These are phyloP conservation scores for Aphaenogaster floridana DNA, from an alignment of 1,140 invertebrate species.

Conservation along the genomic window DNA sequence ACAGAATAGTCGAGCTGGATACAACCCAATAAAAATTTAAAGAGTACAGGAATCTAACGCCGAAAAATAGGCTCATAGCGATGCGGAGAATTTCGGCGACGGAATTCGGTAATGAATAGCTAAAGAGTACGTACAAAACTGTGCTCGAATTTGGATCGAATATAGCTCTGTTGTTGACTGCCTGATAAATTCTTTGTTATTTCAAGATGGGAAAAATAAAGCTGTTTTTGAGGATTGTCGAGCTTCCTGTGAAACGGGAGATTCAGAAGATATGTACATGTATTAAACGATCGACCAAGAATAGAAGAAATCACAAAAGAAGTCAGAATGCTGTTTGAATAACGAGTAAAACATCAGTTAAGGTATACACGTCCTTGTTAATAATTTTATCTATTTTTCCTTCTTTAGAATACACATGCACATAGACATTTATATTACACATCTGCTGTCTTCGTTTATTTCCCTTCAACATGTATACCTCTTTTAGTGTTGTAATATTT, in stretches of 20 bases:
- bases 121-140: background rate
- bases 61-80: background rate
- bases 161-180: slow-evolving; percentile 1
- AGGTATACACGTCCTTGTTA: background rate
- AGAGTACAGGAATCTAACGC: too few relatives aligned
- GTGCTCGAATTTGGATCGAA: background rate
- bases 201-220: background rate
- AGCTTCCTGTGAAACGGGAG: background rate
- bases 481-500: background rate
- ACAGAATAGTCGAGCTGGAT: background rate
- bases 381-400: slow-evolving; percentile 1
- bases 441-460: background rate
- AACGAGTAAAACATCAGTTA: background rate
- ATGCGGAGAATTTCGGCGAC: background rate
- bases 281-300: background rate
- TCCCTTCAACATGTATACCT: background rate
- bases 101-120: background rate
- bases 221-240: background rate
- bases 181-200: slow-evolving; percentile 19
- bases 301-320: background rate
- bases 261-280: background rate
- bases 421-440: background rate
- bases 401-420: background rate
- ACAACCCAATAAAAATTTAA: background rate
- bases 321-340: background rate